Conservation (phyloP, 2,888 invertebrate genomes). For the Coecobrya sp. region DNA sequence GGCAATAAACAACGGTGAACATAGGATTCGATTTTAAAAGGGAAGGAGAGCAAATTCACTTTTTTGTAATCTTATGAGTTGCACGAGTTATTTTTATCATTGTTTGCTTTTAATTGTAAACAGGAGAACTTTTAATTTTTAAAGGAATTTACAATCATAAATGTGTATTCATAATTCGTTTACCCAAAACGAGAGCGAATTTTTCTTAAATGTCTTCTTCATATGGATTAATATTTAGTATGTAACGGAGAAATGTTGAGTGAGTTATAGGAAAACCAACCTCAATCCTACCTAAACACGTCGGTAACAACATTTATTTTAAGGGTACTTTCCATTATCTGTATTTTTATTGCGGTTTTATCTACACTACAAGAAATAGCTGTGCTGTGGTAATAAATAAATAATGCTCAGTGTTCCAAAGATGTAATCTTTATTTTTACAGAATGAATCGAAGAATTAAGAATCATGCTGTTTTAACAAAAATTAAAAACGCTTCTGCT, state of each 20-base stretch:
- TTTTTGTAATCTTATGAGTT: background rate
- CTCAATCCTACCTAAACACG: background rate
- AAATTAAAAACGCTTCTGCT: background rate
- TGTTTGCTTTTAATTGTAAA: background rate
- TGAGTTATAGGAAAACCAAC: background rate
- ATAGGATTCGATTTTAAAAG: background rate
- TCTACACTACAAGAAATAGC: background rate
- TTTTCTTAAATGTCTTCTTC: background rate
- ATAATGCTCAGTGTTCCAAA: slow-evolving; percentile 24
- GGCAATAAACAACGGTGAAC: background rate
- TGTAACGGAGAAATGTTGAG: background rate
- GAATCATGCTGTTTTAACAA: background rate
- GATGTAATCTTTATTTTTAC: slow-evolving; percentile 25
- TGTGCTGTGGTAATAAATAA: slow-evolving; percentile 1
- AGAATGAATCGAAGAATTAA: background rate
- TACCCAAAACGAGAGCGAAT: background rate
- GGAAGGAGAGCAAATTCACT: background rate
- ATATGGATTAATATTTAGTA: slow-evolving; percentile 9
- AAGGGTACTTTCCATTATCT: slow-evolving; percentile 31
- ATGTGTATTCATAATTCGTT: background rate
- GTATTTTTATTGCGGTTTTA: slow-evolving; percentile 4
- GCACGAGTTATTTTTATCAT: too few species aligned
- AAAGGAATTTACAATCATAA: background rate
- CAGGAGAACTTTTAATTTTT: background rate
- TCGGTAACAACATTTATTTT: background rate